Conservation (phyloP, 1,140 invertebrate genomes). For the Conus betulinus region DNA sequence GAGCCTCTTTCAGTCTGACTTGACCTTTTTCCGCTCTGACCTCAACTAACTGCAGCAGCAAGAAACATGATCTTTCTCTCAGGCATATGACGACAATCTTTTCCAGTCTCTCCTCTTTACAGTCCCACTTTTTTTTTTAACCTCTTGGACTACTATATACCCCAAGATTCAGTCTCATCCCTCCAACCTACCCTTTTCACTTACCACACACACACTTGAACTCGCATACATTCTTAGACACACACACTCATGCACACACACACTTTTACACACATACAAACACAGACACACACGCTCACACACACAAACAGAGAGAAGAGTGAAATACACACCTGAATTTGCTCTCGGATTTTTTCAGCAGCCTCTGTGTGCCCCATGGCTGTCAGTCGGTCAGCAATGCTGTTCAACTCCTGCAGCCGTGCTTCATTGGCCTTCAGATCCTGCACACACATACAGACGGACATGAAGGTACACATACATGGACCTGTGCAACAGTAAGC, state of each 20-base stretch:
- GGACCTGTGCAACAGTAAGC: neutral
- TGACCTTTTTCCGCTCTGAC: too few relatives aligned
- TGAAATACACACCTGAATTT: constrained; percentile 86
- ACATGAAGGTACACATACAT: neutral
- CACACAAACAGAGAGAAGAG: neutral
- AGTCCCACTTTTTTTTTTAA: too few relatives aligned
- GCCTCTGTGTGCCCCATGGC: constrained; percentile 98
- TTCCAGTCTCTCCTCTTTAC: too few relatives aligned
- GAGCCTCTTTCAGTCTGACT: too few relatives aligned
- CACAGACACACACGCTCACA: neutral
- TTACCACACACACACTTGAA: neutral
- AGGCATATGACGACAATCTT: too few relatives aligned
- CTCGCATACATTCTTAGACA: neutral
- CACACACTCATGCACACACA: constrained; percentile 5
- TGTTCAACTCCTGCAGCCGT: constrained; percentile 81
- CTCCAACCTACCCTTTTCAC: too few relatives aligned
- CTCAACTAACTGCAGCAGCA: too few relatives aligned
- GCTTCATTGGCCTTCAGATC: constrained; percentile 99
- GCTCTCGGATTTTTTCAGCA: constrained; percentile 97
- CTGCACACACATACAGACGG: constrained; percentile 65
- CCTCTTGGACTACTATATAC: too few relatives aligned
- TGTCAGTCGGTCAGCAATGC: constrained; percentile 89
- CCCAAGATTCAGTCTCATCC: too few relatives aligned
- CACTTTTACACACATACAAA: neutral
- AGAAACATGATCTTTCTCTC: too few relatives aligned